Evolutionary conservation across 1,140 invertebrate species (phyloP), one percentile per base, ranked within the genome.

Genomic region (Episyrphus balteatus): DNA sequence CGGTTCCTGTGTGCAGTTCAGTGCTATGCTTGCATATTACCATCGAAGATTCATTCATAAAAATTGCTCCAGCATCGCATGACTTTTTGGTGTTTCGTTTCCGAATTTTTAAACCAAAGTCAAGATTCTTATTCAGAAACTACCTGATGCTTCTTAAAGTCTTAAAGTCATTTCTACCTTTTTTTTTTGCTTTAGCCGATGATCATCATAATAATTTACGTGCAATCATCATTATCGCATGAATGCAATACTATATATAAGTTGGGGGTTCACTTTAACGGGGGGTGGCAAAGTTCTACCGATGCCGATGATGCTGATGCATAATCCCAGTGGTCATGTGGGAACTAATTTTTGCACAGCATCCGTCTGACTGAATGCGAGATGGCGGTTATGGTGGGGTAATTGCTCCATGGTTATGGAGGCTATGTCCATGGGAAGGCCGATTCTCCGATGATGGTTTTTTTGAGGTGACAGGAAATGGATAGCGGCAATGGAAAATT

Each of bases 141-240:
- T 26, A 5, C 21, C 8, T 26, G 21, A 8, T 26, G 21, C 3
- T 26, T 3, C 8, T 26, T 26, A 26, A 26, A 26, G 21, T 5
- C 3, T 5, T 26, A 26, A 26, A 26, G 8, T 5, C 8, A 26
- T 26, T 5, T 8, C 21, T 26, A 26, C 21, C 21, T 26, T 26
- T 26, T 26, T 26, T 8, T 26, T 26, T 8, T 26, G 21, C 21
- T 26, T 34, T 9, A 6, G 36, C 11, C 36, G 36, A 37, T 37
- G 36, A 37, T 37, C 36, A 37, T 37, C 36, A 37, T 37, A n/a
- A 37, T 37, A 37, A 37, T 37, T 37, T 37, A 37, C 36, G 36
- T 37, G 36, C 36, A 37, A 37, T 37, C 36, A 37, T 37, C 36
- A 37, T 37, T 37, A 37, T 37, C 36, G 36, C 36, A 37, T 37